Base-by-base conservation (phyloP, 1,140 invertebrate genomes). In the Maconellicoccus hirsutus region DNA sequence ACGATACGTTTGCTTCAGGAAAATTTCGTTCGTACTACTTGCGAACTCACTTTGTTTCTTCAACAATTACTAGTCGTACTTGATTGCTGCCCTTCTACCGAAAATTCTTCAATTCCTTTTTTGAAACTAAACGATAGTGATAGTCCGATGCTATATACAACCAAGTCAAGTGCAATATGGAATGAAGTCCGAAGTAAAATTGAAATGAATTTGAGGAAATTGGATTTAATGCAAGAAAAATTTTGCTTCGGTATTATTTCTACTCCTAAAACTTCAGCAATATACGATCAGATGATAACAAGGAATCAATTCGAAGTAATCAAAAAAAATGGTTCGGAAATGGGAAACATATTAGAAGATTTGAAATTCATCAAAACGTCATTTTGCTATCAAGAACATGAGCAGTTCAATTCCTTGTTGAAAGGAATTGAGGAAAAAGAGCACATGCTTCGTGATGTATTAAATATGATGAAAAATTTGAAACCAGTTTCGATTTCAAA, bases 61-160 rank as follows among this genome's bases (percentile, higher is more conserved):
- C 83, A 86, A 70, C 87, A 89, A 74, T 81, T 86, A 33, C 74
- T 81, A 71, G 73, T 87, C 0, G 79, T 86, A 12, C 70, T 89
- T 3, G 80, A 86, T 76, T 81, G 85, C 33, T 85, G 84, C 75
- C 86, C 87, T 16, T 78, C 78, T 72, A 79, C 33, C 21, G 33
- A 70, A 4, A 4, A 19, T 21, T 1, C 2, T 6, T 8, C 61
- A 4, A 16, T 66, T 23, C 61, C 61, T 26, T 23, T 66, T 19
- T 14, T 66, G 10, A 25, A 23, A 14, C 10, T 66, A 22, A 26
- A 66, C 3, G 61, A 66, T 23, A 73, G 71, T 10, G 77, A 81
- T 70, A 79, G 83, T 19, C 77, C 80, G 0, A 77, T 86, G 38
- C 74, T 82, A 1, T 79, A 80, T 70, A 80, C 81, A 39, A 82